Base-by-base conservation (phyloP, 2,113 vertebrate species). In the Eonycteris spelaea region DNA sequence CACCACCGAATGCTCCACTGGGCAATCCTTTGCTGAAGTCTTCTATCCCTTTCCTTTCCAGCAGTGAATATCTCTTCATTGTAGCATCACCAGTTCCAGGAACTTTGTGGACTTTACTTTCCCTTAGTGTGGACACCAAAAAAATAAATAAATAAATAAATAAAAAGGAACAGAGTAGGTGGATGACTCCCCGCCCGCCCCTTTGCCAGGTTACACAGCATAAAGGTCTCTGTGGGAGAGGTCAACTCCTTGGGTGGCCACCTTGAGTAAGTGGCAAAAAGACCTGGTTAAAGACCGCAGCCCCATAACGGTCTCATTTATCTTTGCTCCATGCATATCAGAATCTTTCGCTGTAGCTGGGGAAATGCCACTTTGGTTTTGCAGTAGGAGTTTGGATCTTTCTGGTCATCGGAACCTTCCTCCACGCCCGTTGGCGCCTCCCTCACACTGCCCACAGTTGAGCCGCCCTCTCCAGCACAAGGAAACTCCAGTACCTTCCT, bases 291-390 rank as follows among this genome's bases (percentile, higher is more conserved):
- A 63, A 87, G 91, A 67, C 15, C 35, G 33, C 18, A 33, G 4
- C 3, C 30, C 38, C 1, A 3, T 0, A 19, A 26, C 0, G 11
- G 16, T 0, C 48, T 55, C 15, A 1, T 8, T 28, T 11, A 0
- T 18, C 33, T 38, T 19, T 38, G 22, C 33, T 65, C 51, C 3
- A 1, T 21, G 43, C 35, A 4, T 28, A 11, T 65, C 16, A 55
- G 67, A 67, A 30, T 48, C 61, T 61, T 67, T 78, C 8, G 26
- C 2, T 1, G 26, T n/a, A 73, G 7, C 55, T 84, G 51, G 77
- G 67, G 79, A 96, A 79, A 83, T 30, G 16, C 78, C 59, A 26
- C 35, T 3, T 65, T 3, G 38, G 77, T 63, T 94, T 93, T 59
- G 18, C 55, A n/a, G 14, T 40, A 28, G 18, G 51, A 10, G 11